Conservation (phyloP, 2,113 vertebrate species). For the Cisticola juncidis region DNA sequence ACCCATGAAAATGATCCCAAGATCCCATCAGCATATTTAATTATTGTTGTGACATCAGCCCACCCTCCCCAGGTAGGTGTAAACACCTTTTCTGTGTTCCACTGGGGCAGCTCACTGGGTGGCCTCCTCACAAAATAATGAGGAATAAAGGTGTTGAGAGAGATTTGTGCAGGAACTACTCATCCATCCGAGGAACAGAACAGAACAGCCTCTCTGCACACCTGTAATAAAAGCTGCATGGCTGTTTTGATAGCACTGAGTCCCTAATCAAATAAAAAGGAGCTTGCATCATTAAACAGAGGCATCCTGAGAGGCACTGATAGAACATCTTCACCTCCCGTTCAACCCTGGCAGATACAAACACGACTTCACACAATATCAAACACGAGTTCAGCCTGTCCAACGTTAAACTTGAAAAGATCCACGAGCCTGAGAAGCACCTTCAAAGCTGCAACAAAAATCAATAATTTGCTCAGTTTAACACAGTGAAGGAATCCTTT, state of each 20-base stretch:
- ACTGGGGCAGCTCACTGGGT: background rate
- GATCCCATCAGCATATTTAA: constrained; percentile 17
- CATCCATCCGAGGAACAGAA: background rate
- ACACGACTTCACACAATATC: background rate
- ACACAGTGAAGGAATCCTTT: background rate
- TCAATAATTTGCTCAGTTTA: background rate
- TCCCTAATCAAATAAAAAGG: constrained; percentile 32
- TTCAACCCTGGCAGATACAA: background rate
- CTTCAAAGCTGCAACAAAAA: background rate
- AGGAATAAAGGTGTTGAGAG: background rate
- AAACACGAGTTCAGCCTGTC: background rate
- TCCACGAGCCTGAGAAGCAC: background rate
- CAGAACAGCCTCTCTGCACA: background rate
- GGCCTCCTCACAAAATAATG: background rate
- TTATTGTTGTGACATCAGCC: constrained; percentile 32
- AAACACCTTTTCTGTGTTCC: background rate
- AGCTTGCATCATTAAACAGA: background rate
- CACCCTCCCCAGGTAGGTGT: background rate
- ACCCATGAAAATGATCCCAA: background rate
- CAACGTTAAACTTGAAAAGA: background rate
- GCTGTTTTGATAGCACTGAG: background rate
- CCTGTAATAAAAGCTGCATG: constrained; percentile 36
- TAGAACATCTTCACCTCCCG: background rate
- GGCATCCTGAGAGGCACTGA: background rate
- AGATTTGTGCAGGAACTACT: background rate